A percentile compares a stretch with the other conserved stretches of the same genome.
Evolutionary conservation across 2,888 invertebrate genomes (phyloP).

Genomic region (Lacanobia oleracea): DNA sequence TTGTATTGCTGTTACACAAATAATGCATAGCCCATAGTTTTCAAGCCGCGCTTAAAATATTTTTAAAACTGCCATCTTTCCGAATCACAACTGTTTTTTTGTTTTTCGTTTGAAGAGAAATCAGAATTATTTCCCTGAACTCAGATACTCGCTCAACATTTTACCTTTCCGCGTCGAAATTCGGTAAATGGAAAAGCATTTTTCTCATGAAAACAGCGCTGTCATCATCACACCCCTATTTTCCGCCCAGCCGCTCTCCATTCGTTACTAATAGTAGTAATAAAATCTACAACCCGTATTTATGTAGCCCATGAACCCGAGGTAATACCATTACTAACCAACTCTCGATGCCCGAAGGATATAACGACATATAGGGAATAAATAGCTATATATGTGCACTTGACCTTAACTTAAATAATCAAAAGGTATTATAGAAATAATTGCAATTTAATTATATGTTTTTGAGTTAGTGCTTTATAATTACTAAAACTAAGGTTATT

Average conservation of each 20-base stretch:
- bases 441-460: slow-evolving; percentile 29
- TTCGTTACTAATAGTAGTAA: slow-evolving; percentile 43
- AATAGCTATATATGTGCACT: slow-evolving; percentile 20
- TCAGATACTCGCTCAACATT: neutral
- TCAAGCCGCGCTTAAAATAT: neutral
- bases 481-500: slow-evolving; percentile 41
- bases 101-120: neutral
- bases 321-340: slow-evolving; percentile 5
- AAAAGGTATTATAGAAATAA: slow-evolving; percentile 36
- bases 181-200: slow-evolving; percentile 33
- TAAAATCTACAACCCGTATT: slow-evolving; percentile 43
- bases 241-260: slow-evolving; percentile 32
- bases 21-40: neutral
- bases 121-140: neutral
- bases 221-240: slow-evolving; percentile 44
- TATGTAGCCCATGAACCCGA: slow-evolving; percentile 17
- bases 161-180: slow-evolving; percentile 10
- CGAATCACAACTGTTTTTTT: too few species aligned
- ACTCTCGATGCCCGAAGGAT: slow-evolving; percentile 6
- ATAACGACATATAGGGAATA: slow-evolving; percentile 21
- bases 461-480: slow-evolving; percentile 29
- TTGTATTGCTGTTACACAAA: neutral
- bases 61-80: too few species aligned
- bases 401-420: slow-evolving; percentile 42
- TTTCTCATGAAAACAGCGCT: slow-evolving; percentile 31